These are phyloP conservation scores for Iselma pallidipennis DNA, from an alignment of 2,888 invertebrate genomes.

Conservation along the genomic window DNA sequence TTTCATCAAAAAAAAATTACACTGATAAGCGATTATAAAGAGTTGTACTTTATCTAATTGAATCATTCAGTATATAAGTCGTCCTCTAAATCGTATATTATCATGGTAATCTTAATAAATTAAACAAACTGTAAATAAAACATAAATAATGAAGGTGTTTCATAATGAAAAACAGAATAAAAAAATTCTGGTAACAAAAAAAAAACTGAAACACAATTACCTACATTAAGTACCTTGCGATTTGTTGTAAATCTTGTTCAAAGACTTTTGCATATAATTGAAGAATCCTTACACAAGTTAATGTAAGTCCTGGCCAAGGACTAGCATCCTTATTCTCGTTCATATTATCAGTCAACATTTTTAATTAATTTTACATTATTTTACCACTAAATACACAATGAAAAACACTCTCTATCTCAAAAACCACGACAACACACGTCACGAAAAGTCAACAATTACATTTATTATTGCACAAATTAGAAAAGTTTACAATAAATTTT, in stretches of 20 bases:
- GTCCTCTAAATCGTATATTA: neutral
- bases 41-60: too few species aligned
- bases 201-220: neutral
- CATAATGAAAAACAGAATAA: neutral
- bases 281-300: conserved; percentile 81
- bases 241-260: conserved; percentile 60
- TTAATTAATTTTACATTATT: conserved; percentile 6
- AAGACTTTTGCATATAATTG: conserved; percentile 88
- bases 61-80: too few species aligned
- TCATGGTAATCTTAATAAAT: neutral
- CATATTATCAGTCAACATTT: conserved; percentile 42
- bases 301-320: conserved; percentile 83
- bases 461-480: neutral
- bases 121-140: neutral
- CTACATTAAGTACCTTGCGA: conserved; percentile 31
- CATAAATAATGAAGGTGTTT: neutral
- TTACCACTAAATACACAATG: conserved; percentile 4
- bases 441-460: conserved; percentile 5
- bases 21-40: too few species aligned
- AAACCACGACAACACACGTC: neutral
- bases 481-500: too few species aligned
- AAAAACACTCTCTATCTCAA: conserved; percentile 5
- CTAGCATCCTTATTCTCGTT: conserved; percentile 36
- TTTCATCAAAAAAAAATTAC: neutral
- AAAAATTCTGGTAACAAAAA: neutral